Evolutionary conservation across 2,113 vertebrate genomes (phyloP), one percentile per base, ranked within the genome.

Genomic region (Spermophilus dauricus): DNA sequence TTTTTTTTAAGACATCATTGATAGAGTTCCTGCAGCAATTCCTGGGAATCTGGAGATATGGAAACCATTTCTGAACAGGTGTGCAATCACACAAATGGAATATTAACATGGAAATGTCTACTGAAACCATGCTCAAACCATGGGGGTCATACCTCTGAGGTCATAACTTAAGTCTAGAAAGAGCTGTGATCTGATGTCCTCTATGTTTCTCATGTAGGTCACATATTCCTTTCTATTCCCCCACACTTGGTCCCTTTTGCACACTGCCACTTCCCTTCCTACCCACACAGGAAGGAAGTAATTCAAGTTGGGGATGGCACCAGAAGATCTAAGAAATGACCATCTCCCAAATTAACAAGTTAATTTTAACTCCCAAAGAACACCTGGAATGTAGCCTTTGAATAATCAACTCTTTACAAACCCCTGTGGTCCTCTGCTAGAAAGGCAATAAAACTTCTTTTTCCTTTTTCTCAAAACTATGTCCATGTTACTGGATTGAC

Each of bases 101-200:
- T 83, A 92, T 99, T 96, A 99, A 98, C 14, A 86, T 99, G 96
- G 99, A 99, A 97, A 99, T 99, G 94, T 99, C 99, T 0, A 99
- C 99, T 2, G 99, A 99, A 97, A 99, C 99, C 85, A 98, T 99
- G 69, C 98, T 99, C 58, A 98, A 98, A 0, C 99, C 99, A 99
- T 9, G 99, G 99, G 63, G 99, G 99, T 99, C 99, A 99, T 84
- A 99, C 99, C 3, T 92, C 99, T 0, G 97, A 98, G 20, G 20
- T 58, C 56, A 58, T 58, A 58, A 58, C 56, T 58, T 20, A 58
- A 0, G 99, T 99, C 0, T 99, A 99, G 99, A 95, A 98, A 1
- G 99, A 99, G 26, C 98, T 99, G 11, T 99, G 99, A 39, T 99
- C 99, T 1, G 99, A 99, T 24, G 99, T 99, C 12, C 98, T 99